Base-by-base conservation (phyloP, 2,113 vertebrate species). In the Noctilio leporinus region DNA sequence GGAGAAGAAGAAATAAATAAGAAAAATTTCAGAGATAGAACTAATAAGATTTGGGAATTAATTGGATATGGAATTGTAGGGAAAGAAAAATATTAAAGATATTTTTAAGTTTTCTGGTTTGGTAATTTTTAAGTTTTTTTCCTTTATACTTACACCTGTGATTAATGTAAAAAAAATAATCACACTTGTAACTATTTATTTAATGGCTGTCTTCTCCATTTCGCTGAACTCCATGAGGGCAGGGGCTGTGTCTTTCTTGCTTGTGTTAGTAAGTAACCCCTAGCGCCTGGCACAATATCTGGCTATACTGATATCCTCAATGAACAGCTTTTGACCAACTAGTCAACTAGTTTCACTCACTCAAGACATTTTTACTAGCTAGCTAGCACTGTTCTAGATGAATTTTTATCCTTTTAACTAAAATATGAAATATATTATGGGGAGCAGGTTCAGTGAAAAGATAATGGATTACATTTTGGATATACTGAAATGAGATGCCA, bases 401-500 rank as follows among this genome's bases (percentile, higher is more conserved):
- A 90, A 80, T 75, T 69, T 94, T 87, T 65, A 92, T 94, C 89
- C n/a, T 24, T 69, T 73, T 86, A 86, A 53, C 40, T 82, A 78
- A 96, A 30, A 93, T 12, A 17, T 69, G 22, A 89, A 91, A 95
- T 87, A 40, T 24, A 8, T 76, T 47, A 49, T 49, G 12, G 83
- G 80, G 16, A 91, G 33, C 2, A 78, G 22, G 15, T 62, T 81
- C 11, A 49, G 10, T 85, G 19, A 73, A 96, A 76, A 86, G 3
- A 24, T 67, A 65, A 82, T 57, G 35, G 49, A 57, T 89, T 72
- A 3, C 64, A 83, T 92, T 81, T 89, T 94, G 35, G 43, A 89
- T 43, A 51, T 33, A 78, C 4, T 53, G 15, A 86, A 49, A 53
- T 82, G 57, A 65, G n/a, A 40, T 78, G 26, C 15, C 10, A 0